Conservation (phyloP, 2,888 invertebrate species). For the Euzophera pinguis region DNA sequence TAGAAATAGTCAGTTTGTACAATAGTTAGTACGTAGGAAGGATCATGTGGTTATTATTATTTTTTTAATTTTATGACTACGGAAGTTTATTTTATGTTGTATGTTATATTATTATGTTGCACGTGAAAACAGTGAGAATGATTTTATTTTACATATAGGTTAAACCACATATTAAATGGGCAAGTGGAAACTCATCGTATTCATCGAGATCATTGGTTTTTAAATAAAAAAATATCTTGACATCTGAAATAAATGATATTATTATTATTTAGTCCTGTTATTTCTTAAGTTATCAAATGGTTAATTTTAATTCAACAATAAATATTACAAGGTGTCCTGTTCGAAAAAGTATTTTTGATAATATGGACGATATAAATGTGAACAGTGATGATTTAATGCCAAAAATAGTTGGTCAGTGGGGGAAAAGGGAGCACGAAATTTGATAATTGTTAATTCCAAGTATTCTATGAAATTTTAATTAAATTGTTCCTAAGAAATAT, state of each 20-base stretch:
- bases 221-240: no score
- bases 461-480: no score
- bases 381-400: no score
- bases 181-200: conserved; percentile 7
- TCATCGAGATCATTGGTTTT: not conserved
- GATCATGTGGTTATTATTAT: conserved; percentile 33
- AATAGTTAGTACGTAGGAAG: conserved; percentile 44
- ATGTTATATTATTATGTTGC: conserved; percentile 13
- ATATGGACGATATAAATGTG: no score
- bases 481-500: no score
- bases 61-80: conserved; percentile 21
- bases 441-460: no score
- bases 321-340: no score
- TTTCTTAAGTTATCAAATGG: not conserved
- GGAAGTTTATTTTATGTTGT: conserved; percentile 17
- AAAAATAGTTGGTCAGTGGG: no score
- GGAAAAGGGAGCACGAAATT: no score
- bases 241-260: no score
- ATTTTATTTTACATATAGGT: conserved; percentile 13
- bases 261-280: conserved; percentile 10
- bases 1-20: conserved; percentile 51
- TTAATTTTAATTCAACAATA: not conserved
- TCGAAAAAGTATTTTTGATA: no score
- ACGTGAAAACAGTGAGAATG: conserved; percentile 6
- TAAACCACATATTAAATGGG: conserved; percentile 2